A percentile compares a stretch with the other conserved stretches of the same genome.
phyloP scores from a whole-genome alignment of 2,888 invertebrate genomes.

The Halictus quadricinctus region DNA sequence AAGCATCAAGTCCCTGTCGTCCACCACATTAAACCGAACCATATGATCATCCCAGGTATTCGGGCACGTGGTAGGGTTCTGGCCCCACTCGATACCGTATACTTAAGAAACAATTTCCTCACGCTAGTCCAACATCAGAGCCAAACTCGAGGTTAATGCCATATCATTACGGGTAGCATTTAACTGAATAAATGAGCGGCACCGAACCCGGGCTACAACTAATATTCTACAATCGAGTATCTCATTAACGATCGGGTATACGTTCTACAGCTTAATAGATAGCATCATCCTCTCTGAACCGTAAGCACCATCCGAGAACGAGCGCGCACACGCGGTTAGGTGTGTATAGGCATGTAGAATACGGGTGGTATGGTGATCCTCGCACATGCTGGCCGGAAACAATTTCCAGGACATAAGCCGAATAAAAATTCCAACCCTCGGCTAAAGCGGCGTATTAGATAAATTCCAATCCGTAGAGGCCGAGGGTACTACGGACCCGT shows the following conservation, averaged over 20 bases:
- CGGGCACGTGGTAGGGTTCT: background rate
- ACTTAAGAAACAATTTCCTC: conserved; percentile 10
- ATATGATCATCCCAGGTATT: background rate
- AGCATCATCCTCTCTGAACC: background rate
- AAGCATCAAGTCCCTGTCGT: background rate
- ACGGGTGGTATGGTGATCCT: conserved; percentile 7
- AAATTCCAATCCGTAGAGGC: conserved; percentile 66
- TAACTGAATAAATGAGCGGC: conserved; percentile 2
- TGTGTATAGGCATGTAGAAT: background rate
- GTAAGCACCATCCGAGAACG: background rate
- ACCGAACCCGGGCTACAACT: background rate
- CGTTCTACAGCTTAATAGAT: conserved; percentile 8
- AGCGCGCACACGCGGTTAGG: background rate
- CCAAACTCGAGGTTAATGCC: background rate
- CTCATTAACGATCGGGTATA: background rate
- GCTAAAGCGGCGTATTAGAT: conserved; percentile 47
- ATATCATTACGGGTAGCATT: conserved; percentile 2
- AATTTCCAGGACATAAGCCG: conserved; percentile 34
- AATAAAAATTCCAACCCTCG: conserved; percentile 49
- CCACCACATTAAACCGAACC: background rate
- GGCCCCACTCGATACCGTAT: conserved; percentile 1
- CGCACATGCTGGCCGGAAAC: conserved; percentile 31
- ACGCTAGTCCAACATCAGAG: conserved; percentile 7
- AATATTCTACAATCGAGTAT: conserved; percentile 6
- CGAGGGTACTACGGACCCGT: conserved; percentile 62